Evolutionary conservation across 2,797 vertebrate genomes (phyloP).

Genomic region (Sebastes diploproa): DNA sequence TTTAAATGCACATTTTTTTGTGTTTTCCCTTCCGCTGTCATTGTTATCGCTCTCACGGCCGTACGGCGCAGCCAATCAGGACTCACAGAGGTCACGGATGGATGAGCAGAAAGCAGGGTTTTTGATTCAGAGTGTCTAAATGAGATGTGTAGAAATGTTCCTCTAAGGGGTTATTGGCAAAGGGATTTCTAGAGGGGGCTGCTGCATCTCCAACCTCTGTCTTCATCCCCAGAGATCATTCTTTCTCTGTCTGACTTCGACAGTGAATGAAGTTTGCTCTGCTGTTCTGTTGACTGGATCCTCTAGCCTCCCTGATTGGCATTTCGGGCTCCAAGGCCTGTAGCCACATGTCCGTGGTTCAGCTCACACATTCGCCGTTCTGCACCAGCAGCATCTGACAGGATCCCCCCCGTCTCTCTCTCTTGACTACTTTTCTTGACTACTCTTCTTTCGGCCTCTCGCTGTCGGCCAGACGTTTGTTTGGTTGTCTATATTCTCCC

Average conservation of each 20-base stretch:
- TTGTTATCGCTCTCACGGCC: neutral
- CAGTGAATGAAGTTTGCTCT: conserved; percentile 23
- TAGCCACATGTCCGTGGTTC: conserved; percentile 51
- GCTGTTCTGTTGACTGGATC: conserved; percentile 44
- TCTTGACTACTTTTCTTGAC: neutral
- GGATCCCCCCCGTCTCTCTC: conserved; percentile 25
- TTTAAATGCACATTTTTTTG: conserved; percentile 9
- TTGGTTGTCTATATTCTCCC: conserved; percentile 37
- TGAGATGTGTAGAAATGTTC: conserved; percentile 19
- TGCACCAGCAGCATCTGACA: conserved; percentile 67
- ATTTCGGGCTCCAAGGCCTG: conserved; percentile 45
- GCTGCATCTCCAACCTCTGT: conserved; percentile 3
- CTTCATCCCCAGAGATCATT: conserved; percentile 33
- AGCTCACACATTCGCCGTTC: conserved; percentile 54
- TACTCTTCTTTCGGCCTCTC: conserved; percentile 17
- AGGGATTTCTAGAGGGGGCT: neutral
- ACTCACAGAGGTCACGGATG: conserved; percentile 2
- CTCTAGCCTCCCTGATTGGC: conserved; percentile 47
- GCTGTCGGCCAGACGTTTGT: conserved; percentile 25
- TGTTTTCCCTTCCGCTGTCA: neutral
- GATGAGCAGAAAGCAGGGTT: conserved; percentile 16
- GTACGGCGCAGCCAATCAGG: neutral
- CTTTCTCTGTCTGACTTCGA: conserved; percentile 17
- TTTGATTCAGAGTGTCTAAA: conserved; percentile 22
- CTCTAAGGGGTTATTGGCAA: neutral